Evolutionary conservation across 2,113 vertebrate species (phyloP).

Genomic region (Cnemophilus loriae): DNA sequence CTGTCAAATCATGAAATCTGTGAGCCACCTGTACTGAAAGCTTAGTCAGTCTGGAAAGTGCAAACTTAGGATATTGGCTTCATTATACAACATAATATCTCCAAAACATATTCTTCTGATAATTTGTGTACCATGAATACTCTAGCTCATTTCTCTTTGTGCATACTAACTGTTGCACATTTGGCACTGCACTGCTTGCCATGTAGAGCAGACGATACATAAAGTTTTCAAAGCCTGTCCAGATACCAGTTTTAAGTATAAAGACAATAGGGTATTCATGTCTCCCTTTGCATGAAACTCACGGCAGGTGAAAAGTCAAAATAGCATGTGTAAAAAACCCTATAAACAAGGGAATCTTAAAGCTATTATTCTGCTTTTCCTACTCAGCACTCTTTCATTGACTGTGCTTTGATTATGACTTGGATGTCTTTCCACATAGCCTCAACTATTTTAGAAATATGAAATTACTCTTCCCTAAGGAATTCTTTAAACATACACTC

Average conservation of each 20-base stretch:
- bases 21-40: neutral
- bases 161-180: neutral
- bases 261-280: neutral
- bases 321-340: neutral
- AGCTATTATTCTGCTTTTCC: neutral
- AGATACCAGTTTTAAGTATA: neutral
- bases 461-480: neutral
- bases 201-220: fast-evolving
- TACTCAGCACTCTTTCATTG: neutral
- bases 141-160: neutral
- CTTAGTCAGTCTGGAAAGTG: neutral
- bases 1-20: neutral
- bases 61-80: neutral
- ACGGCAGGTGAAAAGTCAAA: neutral
- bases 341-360: neutral
- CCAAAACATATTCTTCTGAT: neutral
- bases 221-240: neutral
- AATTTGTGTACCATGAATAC: neutral
- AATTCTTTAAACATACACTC: neutral
- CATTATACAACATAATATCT: neutral
- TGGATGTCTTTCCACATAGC: neutral
- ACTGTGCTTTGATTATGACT: neutral
- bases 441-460: neutral
- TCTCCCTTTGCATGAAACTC: neutral
- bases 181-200: neutral